A percentile compares a stretch with the other conserved stretches of the same genome.
phyloP scores from a whole-genome alignment of 2,113 vertebrate species.

The Pelobates fuscus region DNA sequence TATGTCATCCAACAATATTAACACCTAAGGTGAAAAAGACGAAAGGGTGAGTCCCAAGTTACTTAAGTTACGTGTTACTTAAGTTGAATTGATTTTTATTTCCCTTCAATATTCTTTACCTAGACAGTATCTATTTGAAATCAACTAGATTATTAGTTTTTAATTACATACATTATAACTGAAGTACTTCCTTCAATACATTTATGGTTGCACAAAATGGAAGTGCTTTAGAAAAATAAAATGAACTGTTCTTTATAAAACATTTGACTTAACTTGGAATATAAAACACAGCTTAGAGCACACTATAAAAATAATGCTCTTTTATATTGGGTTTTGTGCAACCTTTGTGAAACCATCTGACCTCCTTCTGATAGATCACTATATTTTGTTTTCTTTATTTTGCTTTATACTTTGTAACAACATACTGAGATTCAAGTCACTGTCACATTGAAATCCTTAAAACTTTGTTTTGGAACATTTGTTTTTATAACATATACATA shows the following conservation, averaged over 20 bases:
- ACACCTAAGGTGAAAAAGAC: no score
- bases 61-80: no score
- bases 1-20: no score
- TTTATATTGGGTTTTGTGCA: background rate
- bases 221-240: background rate
- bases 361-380: constrained; percentile 20
- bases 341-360: constrained; percentile 1
- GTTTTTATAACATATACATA: constrained; percentile 1
- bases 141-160: no score
- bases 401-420: constrained; percentile 4
- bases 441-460: constrained; percentile 30
- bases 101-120: no score
- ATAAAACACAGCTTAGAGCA: background rate
- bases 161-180: no score
- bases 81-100: no score
- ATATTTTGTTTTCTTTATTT: constrained; percentile 27
- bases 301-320: background rate
- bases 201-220: no score
- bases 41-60: no score
- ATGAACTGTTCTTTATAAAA: background rate
- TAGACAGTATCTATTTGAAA: no score
- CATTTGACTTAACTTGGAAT: background rate
- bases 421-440: constrained; percentile 20
- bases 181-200: no score
- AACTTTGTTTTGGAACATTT: constrained; percentile 21